phyloP scores from a whole-genome alignment of 2,113 vertebrate genomes.

The Rattus rattus region DNA sequence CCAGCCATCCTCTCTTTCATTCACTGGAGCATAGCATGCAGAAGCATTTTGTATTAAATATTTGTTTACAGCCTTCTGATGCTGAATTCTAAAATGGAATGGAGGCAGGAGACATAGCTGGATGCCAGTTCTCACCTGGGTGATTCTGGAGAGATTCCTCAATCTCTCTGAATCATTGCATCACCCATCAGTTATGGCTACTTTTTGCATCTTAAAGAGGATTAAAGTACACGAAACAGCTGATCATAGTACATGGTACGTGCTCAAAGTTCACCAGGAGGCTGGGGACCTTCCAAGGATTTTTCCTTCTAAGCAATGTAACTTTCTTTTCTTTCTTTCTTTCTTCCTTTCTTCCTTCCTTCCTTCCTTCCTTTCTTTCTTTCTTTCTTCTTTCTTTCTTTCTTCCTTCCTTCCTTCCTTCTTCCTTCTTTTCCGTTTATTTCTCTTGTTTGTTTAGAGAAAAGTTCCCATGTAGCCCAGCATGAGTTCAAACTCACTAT shows the following conservation, averaged over 20 bases:
- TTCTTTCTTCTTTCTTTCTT: too few relatives aligned
- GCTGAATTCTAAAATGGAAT: not conserved
- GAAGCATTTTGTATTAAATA: not conserved
- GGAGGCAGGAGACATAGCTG: not conserved
- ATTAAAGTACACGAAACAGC: not conserved
- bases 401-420: too few relatives aligned
- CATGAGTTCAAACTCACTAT: not conserved
- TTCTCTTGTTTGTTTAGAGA: not conserved
- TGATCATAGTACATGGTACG: not conserved
- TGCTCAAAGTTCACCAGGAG: not conserved
- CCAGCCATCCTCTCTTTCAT: not conserved
- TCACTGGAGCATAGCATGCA: not conserved
- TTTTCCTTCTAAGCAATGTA: not conserved
- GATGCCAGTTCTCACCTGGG: not conserved
- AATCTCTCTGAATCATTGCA: not conserved
- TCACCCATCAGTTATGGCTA: not conserved
- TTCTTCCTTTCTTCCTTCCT: too few relatives aligned
- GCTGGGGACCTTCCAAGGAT: not conserved
- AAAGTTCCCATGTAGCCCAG: not conserved
- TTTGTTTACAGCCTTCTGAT: not conserved
- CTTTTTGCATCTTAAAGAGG: not conserved
- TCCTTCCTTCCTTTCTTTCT: too few relatives aligned
- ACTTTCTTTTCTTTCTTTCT: not conserved
- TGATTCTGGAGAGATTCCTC: not conserved
- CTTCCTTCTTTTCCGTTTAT: not conserved